Conservation (phyloP, 2,113 vertebrate genomes). For the Asarcornis scutulata region DNA sequence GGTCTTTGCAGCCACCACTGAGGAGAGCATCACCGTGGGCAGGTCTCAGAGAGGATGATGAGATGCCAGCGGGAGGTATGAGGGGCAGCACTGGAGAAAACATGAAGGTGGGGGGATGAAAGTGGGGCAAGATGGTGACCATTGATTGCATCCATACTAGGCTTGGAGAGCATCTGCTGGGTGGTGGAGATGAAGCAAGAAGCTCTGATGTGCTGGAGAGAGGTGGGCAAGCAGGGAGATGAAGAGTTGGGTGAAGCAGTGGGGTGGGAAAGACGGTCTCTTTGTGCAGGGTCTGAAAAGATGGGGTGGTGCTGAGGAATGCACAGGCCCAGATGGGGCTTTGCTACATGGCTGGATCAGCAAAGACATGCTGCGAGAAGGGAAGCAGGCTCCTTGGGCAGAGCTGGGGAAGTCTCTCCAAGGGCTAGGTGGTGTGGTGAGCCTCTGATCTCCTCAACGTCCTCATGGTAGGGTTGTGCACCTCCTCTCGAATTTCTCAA, state of each 20-base stretch:
- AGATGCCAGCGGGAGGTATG: neutral
- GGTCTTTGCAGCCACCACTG: neutral
- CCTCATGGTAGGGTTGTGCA: neutral
- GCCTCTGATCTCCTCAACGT: neutral
- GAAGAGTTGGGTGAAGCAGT: neutral
- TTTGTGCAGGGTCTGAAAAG: neutral
- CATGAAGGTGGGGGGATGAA: neutral
- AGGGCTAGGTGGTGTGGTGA: fast-evolving
- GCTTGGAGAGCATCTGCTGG: neutral
- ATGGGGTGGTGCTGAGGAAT: fast-evolving
- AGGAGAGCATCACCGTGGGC: neutral
- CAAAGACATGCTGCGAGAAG: neutral
- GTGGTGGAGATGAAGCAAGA: neutral
- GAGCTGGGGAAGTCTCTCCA: neutral
- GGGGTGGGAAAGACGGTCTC: neutral
- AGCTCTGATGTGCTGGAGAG: neutral
- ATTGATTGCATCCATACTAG: neutral
- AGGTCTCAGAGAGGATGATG: neutral
- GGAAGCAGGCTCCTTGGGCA: neutral
- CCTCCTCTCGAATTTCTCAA: neutral
- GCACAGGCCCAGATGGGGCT: neutral
- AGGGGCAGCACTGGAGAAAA: neutral
- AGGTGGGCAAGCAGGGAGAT: neutral
- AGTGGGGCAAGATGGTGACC: neutral
- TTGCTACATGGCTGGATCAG: neutral